These are phyloP conservation scores for Drosophila borborema DNA, from an alignment of 2,888 invertebrate genomes.

Conservation along the genomic window DNA sequence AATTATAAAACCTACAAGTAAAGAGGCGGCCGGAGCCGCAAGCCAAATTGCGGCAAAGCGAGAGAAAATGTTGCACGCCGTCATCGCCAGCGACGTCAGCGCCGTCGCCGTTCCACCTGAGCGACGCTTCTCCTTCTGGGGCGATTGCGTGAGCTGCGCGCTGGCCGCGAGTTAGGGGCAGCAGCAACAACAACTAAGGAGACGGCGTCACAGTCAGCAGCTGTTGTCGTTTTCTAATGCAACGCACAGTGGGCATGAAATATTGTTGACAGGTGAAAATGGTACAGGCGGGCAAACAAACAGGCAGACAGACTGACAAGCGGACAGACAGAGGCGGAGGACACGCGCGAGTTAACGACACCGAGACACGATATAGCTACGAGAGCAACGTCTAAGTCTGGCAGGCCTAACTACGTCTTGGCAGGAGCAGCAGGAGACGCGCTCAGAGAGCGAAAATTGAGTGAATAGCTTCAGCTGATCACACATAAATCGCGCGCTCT, in stretches of 20 bases:
- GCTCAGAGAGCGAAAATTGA: background rate
- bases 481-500: conserved; percentile 3
- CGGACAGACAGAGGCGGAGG: conserved; percentile 34
- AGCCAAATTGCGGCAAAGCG: conserved; percentile 52
- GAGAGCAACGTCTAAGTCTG: conserved; percentile 32
- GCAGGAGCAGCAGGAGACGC: conserved; percentile 5
- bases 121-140: conserved; percentile 60
- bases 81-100: conserved; percentile 36
- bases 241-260: conserved; percentile 76
- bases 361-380: conserved; percentile 44
- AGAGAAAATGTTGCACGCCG: conserved; percentile 68
- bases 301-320: conserved; percentile 3
- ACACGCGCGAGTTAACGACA: conserved; percentile 65
- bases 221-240: conserved; percentile 76
- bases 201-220: conserved; percentile 45
- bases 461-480: conserved; percentile 24
- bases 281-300: conserved; percentile 28
- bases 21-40: conserved; percentile 17
- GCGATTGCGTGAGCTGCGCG: conserved; percentile 46
- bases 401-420: conserved; percentile 1
- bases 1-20: conserved; percentile 31
- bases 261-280: conserved; percentile 79
- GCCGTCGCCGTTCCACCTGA: conserved; percentile 58
- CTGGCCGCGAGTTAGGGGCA: conserved; percentile 29
- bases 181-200: background rate